Evolutionary conservation across 64 coral and sea anemone genomes (phyloP), one percentile per base, ranked within the genome.

Genomic region (Montipora capricornis): DNA sequence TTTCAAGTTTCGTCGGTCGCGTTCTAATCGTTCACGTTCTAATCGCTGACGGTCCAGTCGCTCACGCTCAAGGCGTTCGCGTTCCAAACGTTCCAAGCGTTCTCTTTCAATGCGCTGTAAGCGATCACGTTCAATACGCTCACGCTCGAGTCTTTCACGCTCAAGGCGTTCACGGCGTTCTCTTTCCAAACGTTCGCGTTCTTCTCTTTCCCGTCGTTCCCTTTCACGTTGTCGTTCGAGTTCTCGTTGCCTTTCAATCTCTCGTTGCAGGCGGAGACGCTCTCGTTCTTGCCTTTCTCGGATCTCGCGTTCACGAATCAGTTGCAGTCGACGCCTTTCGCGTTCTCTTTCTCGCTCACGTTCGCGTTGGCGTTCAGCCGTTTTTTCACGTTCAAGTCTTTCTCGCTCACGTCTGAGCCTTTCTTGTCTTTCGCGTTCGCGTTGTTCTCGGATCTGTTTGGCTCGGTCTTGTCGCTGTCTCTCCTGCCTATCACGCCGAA

Each of bases 291-390:
- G 96, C 6, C 93, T 89, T 61, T 95, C 90, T 19, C 96, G 89
- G 19, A 95, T 88, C 79, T 95, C 90, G 67, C 93, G 94, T 90
- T 98, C 96, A 52, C 96, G 96, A 44, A 98, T 89, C 59, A 95
- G 83, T 46, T 98, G 93, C 70, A 93, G 89, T 62, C 96, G 59
- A 17, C 96, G 81, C 26, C 96, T 93, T 77, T 98, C 96, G 15
- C 96, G 96, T 95, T 98, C 96, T 83, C 94, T 89, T 47, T 98
- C 96, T 59, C 94, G 94, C 78, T 98, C 96, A 50, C 96, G 66
- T 73, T 98, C 96, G 70, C 96, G 96, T 50, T 93, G 90, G 50
- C 96, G 94, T 69, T 90, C 96, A 8, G 93, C 86, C 5, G 83
- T 94, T 68, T 94, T 87, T 85, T 98, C 96, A 49, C 96, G 96